Percentiles rank a stretch among this genome's conserved stretches.
Conservation (phyloP, 2,113 vertebrate species). For the Argyrosomus japonicus region DNA sequence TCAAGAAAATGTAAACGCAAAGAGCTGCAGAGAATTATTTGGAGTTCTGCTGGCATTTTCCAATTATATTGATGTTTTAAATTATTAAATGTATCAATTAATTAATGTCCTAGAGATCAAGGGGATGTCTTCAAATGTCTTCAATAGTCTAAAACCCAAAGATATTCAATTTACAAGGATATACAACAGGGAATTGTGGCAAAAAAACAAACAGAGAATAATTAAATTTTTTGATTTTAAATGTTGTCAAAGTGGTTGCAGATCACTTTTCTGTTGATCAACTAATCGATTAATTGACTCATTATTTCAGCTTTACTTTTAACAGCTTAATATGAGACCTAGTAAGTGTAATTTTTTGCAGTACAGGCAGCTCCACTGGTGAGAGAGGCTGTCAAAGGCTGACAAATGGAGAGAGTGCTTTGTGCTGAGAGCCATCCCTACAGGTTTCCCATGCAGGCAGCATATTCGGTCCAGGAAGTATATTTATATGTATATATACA, state of each 20-base stretch:
- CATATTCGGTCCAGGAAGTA: constrained; percentile 30
- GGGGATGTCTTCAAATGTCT: not conserved
- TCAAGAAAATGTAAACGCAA: not conserved
- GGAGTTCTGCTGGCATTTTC: not conserved
- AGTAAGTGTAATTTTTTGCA: constrained; percentile 62
- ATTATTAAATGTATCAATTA: not conserved
- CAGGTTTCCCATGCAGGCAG: constrained; percentile 68
- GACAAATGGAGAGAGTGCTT: constrained; percentile 78
- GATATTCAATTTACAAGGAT: not conserved
- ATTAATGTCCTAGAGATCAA: not conserved
- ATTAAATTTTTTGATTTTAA: not conserved
- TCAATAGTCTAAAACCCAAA: not conserved
- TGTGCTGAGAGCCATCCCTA: constrained; percentile 73
- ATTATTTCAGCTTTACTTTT: not conserved
- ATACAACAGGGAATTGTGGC: not conserved
- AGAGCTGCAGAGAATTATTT: not conserved
- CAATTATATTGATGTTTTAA: not conserved
- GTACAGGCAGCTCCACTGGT: constrained; percentile 56
- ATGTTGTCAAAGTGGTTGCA: not conserved
- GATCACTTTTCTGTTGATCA: not conserved
- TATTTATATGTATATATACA: not conserved
- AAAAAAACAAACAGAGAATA: not conserved
- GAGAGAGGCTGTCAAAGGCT: constrained; percentile 63
- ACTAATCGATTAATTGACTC: not conserved
- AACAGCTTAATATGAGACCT: not conserved